phyloP scores from a whole-genome alignment of 2,113 vertebrate species.

The Megaceryle torquata region DNA sequence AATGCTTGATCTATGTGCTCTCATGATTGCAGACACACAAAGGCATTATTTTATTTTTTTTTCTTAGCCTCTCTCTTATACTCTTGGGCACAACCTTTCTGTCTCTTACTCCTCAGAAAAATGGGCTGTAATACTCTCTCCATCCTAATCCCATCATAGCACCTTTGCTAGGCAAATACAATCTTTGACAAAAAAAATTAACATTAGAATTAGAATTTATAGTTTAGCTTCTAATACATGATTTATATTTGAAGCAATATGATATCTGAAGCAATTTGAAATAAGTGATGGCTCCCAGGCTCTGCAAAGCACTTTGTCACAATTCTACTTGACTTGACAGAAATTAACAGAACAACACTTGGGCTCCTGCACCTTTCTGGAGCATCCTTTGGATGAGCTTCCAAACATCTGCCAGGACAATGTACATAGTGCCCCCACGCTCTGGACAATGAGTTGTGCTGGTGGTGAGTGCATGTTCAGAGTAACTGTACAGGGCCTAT shows the following conservation, averaged over 20 bases:
- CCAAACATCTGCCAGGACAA: not conserved
- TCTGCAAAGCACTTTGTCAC: not conserved
- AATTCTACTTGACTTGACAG: not conserved
- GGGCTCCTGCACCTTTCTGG: not conserved
- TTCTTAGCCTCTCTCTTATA: not conserved
- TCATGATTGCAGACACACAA: not conserved
- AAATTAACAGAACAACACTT: not conserved
- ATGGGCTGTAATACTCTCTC: not conserved
- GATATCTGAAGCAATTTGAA: not conserved
- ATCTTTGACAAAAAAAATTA: not conserved
- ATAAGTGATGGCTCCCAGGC: not conserved
- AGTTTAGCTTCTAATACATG: not conserved
- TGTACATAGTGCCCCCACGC: accelerated
- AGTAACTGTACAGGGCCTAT: not conserved
- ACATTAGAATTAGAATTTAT: not conserved
- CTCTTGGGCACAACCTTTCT: not conserved
- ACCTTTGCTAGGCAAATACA: not conserved
- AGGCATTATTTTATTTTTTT: not conserved
- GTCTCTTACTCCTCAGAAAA: not conserved
- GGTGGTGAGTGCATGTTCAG: not conserved
- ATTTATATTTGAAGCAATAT: not conserved
- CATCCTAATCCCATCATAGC: not conserved
- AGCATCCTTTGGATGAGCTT: not conserved
- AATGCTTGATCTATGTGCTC: not conserved
- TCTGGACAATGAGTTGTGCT: not conserved